Percentiles rank a stretch among this genome's conserved stretches.
phyloP scores from a whole-genome alignment of 2,113 vertebrate species.

The Panthera uncia region DNA sequence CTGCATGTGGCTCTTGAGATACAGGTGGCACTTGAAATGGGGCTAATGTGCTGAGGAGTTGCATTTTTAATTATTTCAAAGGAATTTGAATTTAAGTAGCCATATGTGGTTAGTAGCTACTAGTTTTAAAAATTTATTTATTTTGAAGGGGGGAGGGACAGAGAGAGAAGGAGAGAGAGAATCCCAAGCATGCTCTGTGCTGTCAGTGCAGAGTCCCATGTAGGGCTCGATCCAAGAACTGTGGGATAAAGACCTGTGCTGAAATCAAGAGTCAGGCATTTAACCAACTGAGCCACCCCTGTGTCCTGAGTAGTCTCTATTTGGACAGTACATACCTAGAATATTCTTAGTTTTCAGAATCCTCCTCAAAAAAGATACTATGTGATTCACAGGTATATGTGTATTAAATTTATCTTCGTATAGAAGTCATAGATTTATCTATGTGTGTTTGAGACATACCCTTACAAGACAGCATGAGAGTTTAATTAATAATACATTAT shows the following conservation, averaged over 20 bases:
- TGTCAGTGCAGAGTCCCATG: too few relatives aligned
- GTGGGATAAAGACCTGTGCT: too few relatives aligned
- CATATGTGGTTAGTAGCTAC: neutral
- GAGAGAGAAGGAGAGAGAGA: too few relatives aligned
- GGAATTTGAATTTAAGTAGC: neutral
- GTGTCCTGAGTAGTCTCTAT: too few relatives aligned
- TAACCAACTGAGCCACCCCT: too few relatives aligned
- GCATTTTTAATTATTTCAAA: neutral
- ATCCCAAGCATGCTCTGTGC: too few relatives aligned
- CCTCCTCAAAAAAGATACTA: neutral
- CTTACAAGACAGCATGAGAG: neutral
- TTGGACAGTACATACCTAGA: neutral
- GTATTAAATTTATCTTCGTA: neutral
- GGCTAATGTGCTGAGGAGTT: neutral
- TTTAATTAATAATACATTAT: neutral
- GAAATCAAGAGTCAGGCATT: too few relatives aligned
- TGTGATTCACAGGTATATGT: neutral
- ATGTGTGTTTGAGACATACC: neutral
- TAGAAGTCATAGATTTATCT: neutral
- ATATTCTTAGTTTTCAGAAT: neutral
- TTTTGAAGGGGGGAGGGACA: too few relatives aligned
- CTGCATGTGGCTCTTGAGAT: neutral
- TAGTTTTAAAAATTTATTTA: too few relatives aligned
- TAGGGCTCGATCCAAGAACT: too few relatives aligned
- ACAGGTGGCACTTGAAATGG: neutral